Conservation (phyloP, 2,797 vertebrate genomes). For the Brachymystax lenok region DNA sequence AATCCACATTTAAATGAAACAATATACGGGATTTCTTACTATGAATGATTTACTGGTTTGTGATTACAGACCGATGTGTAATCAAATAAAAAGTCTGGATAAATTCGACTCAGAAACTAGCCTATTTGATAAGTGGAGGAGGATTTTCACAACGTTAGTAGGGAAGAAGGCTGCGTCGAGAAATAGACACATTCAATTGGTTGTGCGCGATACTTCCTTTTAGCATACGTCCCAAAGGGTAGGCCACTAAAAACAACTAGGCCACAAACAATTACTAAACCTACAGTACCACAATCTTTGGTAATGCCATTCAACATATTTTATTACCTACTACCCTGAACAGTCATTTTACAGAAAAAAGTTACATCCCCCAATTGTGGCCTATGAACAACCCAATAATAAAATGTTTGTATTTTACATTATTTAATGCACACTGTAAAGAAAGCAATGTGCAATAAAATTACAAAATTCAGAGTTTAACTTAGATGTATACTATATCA, state of each 20-base stretch:
- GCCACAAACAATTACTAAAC: neutral
- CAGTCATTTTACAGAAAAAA: neutral
- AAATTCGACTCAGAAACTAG: neutral
- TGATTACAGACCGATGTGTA: neutral
- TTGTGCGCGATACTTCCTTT: neutral
- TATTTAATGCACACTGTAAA: neutral
- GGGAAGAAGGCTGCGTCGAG: constrained; percentile 4
- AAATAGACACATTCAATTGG: neutral
- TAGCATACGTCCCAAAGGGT: neutral
- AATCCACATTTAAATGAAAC: neutral
- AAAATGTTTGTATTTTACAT: neutral
- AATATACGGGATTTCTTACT: neutral
- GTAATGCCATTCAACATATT: neutral
- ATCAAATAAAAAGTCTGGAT: neutral
- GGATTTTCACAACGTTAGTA: neutral
- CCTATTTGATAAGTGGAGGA: neutral
- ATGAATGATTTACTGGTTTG: neutral
- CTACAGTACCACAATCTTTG: neutral
- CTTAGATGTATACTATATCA: no score
- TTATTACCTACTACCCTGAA: neutral
- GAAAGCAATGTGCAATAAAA: neutral
- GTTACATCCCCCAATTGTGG: neutral
- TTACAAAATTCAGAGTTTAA: neutral
- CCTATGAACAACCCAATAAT: neutral
- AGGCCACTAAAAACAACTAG: neutral